phyloP scores from a whole-genome alignment of 35 echinoderm and acorn worm genomes.

The Lytechinus pictus region DNA sequence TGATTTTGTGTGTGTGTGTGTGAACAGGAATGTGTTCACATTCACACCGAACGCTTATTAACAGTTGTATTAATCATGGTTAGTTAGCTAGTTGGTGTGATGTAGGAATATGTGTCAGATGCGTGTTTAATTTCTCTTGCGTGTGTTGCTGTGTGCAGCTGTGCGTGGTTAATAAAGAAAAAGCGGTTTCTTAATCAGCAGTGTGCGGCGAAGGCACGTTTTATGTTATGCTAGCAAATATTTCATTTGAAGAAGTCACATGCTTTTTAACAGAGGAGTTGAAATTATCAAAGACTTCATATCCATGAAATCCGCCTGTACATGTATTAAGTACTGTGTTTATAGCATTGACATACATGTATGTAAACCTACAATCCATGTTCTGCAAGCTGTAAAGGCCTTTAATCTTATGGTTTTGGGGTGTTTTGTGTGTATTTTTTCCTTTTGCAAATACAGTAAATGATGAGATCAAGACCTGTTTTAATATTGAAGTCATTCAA shows the following conservation, averaged over 20 bases:
- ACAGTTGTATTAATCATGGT: not conserved
- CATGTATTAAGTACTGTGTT: too few species aligned
- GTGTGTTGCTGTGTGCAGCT: not conserved
- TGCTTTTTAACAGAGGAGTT: not conserved
- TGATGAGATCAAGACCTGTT: too few species aligned
- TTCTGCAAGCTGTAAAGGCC: too few species aligned
- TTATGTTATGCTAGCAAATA: not conserved
- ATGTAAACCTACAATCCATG: too few species aligned
- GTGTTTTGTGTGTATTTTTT: too few species aligned
- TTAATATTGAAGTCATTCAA: too few species aligned
- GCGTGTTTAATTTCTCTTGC: not conserved
- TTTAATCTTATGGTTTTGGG: too few species aligned
- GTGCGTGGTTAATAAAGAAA: not conserved
- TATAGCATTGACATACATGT: too few species aligned
- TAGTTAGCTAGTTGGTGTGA: not conserved
- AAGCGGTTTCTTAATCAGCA: not conserved
- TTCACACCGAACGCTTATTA: not conserved
- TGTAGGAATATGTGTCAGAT: not conserved
- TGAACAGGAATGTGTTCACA: not conserved
- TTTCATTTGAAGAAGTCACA: not conserved
- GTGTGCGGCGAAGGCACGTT: not conserved
- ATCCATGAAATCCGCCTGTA: too few species aligned
- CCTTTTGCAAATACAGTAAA: too few species aligned
- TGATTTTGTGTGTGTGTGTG: slow-evolving; percentile 23
- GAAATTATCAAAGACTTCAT: not conserved